Conservation (phyloP, 2,888 invertebrate species). For the Lycophotia porphyrea region DNA sequence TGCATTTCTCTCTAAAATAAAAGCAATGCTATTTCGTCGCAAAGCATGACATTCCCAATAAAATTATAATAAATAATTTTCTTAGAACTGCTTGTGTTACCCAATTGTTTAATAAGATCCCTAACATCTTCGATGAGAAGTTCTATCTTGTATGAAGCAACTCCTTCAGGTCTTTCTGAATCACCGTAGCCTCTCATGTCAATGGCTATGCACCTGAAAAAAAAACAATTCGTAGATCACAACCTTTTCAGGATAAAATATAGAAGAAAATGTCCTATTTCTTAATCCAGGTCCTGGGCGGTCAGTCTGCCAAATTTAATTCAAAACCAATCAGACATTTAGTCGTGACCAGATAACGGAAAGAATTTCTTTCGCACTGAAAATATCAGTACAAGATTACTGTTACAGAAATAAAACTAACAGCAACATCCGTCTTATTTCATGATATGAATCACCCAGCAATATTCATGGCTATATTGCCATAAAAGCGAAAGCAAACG, state of each 20-base stretch:
- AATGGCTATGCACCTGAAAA: constrained; percentile 91
- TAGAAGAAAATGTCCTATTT: neutral
- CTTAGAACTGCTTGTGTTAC: constrained; percentile 74
- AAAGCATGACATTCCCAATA: constrained; percentile 6
- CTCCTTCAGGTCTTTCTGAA: constrained; percentile 91
- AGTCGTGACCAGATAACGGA: neutral
- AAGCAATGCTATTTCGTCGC: neutral
- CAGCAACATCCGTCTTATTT: neutral
- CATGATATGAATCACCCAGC: neutral
- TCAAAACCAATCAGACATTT: neutral
- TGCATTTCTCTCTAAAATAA: constrained; percentile 5
- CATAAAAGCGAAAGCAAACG: neutral
- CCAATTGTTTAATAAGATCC: constrained; percentile 89
- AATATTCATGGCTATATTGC: neutral
- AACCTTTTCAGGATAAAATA: neutral
- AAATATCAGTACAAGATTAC: neutral
- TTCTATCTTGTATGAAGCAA: constrained; percentile 86
- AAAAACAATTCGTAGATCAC: constrained; percentile 40
- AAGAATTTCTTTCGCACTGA: neutral
- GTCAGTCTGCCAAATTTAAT: neutral
- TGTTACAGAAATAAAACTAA: too few relatives aligned
- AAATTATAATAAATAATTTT: neutral
- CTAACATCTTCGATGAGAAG: constrained; percentile 90
- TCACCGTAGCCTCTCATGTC: constrained; percentile 93
- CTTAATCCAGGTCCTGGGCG: neutral